Evolutionary conservation across 2,113 vertebrate genomes (phyloP), one percentile per base, ranked within the genome.

Genomic region (Cyrtonyx montezumae): DNA sequence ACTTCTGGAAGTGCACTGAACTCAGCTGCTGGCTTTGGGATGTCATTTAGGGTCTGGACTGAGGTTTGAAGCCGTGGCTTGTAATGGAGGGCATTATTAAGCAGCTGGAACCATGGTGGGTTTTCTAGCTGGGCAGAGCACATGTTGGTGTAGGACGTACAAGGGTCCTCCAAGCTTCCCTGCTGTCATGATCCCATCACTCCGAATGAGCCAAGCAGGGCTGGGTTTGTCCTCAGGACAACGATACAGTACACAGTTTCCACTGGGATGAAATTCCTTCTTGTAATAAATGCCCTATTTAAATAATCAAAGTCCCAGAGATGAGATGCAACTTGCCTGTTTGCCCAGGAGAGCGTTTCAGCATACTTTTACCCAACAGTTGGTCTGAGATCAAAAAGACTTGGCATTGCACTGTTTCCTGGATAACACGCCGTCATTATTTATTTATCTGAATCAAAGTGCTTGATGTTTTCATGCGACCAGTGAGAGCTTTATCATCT

Each of bases 331-430:
- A 48, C 85, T 71, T 62, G 68, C 79, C 65, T 9, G 0, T 45
- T 85, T 90, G 84, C 95, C 92, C 94, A 88, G 42, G 93, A 95
- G 91, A 95, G 43, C 1, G 0, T 95, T 95, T 95, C 84, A 88
- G 80, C 81, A 88, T 86, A 88, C 82, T 96, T 97, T 95, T 95
- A 96, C 93, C 95, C 96, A 94, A 82, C 82, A 76, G 88, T 87
- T 95, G 94, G 69, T 90, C 91, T 96, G 93, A 93, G 94, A 95
- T 96, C 94, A 96, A 96, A 96, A 86, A 95, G 91, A 91, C 87
- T 95, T 95, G 95, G 94, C 91, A 55, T 84, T 36, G 45, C 2
- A 0, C 69, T 91, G 79, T 94, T 97, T 96, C 95, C 94, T 95
- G 93, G 95, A 95, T 96, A 96, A 95, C 96, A 96, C 34, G 1